These are phyloP conservation scores for Venustoraphidia nigricollis DNA, from an alignment of 2,888 invertebrate species.

Conservation along the genomic window DNA sequence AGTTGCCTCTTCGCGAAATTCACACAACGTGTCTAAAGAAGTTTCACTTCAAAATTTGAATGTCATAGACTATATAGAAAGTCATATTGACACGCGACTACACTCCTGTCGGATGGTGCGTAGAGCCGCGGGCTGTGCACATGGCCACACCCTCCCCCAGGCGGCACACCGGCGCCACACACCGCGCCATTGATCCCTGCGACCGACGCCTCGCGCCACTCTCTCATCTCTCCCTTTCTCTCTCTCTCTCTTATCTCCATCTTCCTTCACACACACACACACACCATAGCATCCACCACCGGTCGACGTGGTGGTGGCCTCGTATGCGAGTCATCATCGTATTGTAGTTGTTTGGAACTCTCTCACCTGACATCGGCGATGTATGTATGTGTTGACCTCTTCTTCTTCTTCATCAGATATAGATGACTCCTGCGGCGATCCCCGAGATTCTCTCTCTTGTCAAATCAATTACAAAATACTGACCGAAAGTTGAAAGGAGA, in stretches of 20 bases:
- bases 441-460: no score
- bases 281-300: slow-evolving; percentile 5
- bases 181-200: slow-evolving; percentile 7
- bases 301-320: slow-evolving; percentile 10
- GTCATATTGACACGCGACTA: slow-evolving; percentile 4
- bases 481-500: no score
- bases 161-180: slow-evolving; percentile 6
- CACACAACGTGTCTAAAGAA: no score
- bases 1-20: no score
- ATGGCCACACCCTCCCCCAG: neutral
- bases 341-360: slow-evolving; percentile 3
- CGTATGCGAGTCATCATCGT: slow-evolving; percentile 7
- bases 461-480: no score
- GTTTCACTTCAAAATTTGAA: no score
- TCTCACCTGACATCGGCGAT: no score
- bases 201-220: neutral
- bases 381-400: no score
- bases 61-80: no score
- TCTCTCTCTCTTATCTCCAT: neutral
- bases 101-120: slow-evolving; percentile 4
- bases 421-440: no score
- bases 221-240: neutral
- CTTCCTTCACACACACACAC: neutral
- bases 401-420: no score
- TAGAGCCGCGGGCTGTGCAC: neutral